Percentiles rank a stretch among this genome's conserved stretches.
These are phyloP conservation scores for Mycetomoellerius zeteki DNA, from an alignment of 1,140 invertebrate species.

Conservation along the genomic window DNA sequence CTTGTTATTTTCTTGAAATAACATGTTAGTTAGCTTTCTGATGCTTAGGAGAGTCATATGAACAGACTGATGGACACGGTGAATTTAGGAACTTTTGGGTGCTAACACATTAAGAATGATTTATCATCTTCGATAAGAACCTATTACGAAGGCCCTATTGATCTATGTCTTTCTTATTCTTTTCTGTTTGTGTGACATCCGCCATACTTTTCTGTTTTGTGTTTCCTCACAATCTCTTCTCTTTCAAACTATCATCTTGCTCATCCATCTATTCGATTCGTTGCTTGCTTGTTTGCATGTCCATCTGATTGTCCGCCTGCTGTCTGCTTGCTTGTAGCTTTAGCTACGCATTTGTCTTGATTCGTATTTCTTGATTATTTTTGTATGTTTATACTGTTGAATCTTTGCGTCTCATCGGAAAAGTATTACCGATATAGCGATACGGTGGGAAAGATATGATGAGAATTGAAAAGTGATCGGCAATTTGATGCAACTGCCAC, in stretches of 20 bases:
- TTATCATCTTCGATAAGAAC: background rate
- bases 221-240: background rate
- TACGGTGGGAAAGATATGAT: background rate
- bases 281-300: conserved; percentile 49
- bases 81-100: background rate
- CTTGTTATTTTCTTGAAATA: background rate
- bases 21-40: background rate
- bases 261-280: conserved; percentile 4
- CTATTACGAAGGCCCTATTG: background rate
- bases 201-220: background rate
- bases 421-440: background rate
- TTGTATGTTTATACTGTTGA: background rate
- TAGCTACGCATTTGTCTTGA: conserved; percentile 25
- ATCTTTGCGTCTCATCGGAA: background rate
- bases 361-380: conserved; percentile 43
- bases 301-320: conserved; percentile 37
- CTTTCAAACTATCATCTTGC: background rate
- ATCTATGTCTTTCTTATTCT: background rate
- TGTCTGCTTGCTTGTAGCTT: conserved; percentile 53
- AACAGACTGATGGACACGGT: conserved; percentile 2
- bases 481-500: background rate
- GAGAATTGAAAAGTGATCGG: background rate
- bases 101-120: background rate
- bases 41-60: background rate
- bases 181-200: conserved; percentile 22